Conservation (phyloP, 2,113 vertebrate genomes). For the Toxotes jaculatrix region DNA sequence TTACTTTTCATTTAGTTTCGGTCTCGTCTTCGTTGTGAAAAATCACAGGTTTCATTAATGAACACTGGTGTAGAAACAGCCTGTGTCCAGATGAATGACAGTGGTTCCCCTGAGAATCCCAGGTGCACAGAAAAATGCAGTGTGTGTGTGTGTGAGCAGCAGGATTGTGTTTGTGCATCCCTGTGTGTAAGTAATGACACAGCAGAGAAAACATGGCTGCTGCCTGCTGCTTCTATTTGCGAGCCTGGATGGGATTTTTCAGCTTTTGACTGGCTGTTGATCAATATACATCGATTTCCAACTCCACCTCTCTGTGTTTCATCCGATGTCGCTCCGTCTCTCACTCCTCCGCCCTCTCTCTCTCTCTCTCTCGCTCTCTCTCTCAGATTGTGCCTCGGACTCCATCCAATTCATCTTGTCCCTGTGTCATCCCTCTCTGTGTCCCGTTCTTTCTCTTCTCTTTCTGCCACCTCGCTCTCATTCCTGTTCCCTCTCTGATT, state of each 20-base stretch:
- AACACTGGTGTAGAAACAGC: not conserved
- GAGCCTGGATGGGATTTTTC: constrained; percentile 35
- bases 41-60: no score
- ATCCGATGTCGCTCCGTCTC: constrained; percentile 3
- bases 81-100: constrained; percentile 1
- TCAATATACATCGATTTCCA: constrained; percentile 65
- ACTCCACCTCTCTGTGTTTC: constrained; percentile 11
- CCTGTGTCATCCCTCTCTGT: not conserved
- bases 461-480: not conserved
- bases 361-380: not conserved
- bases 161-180: constrained; percentile 33
- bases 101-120: constrained; percentile 4
- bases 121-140: not conserved
- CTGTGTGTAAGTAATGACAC: constrained; percentile 60
- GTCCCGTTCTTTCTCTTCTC: not conserved
- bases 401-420: not conserved
- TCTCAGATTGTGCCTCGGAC: not conserved
- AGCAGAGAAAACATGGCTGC: constrained; percentile 45
- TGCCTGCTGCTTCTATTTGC: constrained; percentile 33
- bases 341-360: not conserved
- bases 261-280: constrained; percentile 49
- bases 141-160: not conserved
- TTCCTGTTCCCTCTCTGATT: not conserved
- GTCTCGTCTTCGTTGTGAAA: no score
- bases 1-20: no score